Base-by-base conservation (phyloP, 2,888 invertebrate species). In the Gandaritis pyraliata region DNA sequence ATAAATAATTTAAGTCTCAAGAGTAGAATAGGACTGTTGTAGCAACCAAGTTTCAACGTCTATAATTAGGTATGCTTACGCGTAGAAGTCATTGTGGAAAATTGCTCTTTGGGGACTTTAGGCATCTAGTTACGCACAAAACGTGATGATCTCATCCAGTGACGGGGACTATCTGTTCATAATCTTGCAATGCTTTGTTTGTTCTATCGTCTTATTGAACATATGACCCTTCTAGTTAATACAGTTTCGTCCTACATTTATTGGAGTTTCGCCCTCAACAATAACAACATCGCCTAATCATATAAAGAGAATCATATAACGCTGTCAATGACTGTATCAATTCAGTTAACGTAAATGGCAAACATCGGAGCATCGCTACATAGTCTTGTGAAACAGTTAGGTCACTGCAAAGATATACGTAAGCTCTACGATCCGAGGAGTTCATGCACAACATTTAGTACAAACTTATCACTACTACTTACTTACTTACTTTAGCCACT, bases 281-380 rank as follows among this genome's bases (percentile, higher is more conserved):
- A 63, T 63, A 63, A 63, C 56, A 63, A 63, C 58, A 63, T 56
- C 55, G 47, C 55, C 56, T 59, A 70, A 70, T 70, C 60, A 70
- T 59, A 70, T 64, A 53, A 59, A 61, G 56, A 65, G 57, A 67
- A 67, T 70, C 65, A 71, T 61, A 68, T 65, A 69, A 64, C 65
- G 63, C 63, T 58, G 66, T 63, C 65, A 61, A 70, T 68, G 66
- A 65, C 68, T 68, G 69, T 70, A 70, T 73, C 69, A 75, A 76
- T 75, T 76, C 72, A 71, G 74, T 72, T 71, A 68, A 72, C 70
- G 65, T 73, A 69, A 73, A 71, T 74, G 72, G 68, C 70, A 75
- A 77, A 75, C 72, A 79, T 62, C 70, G 64, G 41, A n/a, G 33
- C 50, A 39, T 46, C 10, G 8, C 16, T 10, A 30, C n/a, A n/a